A percentile compares a stretch with the other conserved stretches of the same genome.
Conservation (phyloP, 2,888 invertebrate species). For the Sarcophaga caerulescens region DNA sequence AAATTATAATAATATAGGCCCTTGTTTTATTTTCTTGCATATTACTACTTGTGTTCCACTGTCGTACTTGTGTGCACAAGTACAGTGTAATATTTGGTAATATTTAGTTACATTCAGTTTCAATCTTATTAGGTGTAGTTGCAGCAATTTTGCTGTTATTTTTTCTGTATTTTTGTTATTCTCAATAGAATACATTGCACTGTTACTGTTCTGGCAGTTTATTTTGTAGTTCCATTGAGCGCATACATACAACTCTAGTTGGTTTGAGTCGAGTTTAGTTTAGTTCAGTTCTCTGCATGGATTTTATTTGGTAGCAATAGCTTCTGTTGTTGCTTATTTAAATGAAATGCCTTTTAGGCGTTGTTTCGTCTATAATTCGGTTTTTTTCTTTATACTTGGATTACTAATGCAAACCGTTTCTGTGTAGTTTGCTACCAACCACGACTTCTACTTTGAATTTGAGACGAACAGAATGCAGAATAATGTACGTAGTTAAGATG, state of each 20-base stretch:
- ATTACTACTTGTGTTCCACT: not conserved
- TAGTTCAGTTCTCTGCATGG: slow-evolving; percentile 6
- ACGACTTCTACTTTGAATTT: not conserved
- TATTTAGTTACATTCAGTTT: slow-evolving; percentile 15
- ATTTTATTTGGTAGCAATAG: slow-evolving; percentile 69
- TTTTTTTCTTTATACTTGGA: not conserved
- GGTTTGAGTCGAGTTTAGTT: slow-evolving; percentile 3
- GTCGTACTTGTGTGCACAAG: not conserved
- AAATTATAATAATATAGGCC: no score
- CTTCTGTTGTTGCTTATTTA: slow-evolving; percentile 76
- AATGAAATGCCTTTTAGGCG: slow-evolving; percentile 68
- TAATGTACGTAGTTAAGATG: slow-evolving; percentile 60
- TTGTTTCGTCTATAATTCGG: slow-evolving; percentile 52
- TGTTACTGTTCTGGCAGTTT: slow-evolving; percentile 52
- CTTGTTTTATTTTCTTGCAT: no score
- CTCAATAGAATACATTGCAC: not conserved
- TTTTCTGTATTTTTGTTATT: slow-evolving; percentile 28
- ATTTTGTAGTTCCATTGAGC: slow-evolving; percentile 40
- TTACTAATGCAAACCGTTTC: not conserved
- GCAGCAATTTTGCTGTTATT: slow-evolving; percentile 6
- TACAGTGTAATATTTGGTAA: not conserved
- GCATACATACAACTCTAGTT: not conserved
- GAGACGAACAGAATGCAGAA: not conserved
- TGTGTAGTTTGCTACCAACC: not conserved
- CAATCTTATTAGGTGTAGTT: slow-evolving; percentile 57